These are phyloP conservation scores for Limonius californicus DNA, from an alignment of 1,140 invertebrate species.

Conservation along the genomic window DNA sequence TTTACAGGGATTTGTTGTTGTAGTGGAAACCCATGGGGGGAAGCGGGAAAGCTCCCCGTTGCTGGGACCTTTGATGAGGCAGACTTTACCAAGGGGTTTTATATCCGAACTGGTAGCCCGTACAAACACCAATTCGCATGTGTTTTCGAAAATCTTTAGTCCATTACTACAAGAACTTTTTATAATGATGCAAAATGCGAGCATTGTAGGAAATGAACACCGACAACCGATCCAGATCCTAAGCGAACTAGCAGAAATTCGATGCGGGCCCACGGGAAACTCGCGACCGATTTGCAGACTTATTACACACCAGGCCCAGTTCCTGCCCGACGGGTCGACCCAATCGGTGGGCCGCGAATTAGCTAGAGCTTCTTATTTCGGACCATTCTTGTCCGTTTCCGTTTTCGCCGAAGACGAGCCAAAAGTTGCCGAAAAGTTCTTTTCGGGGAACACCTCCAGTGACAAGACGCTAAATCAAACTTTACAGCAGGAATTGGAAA, in stretches of 20 bases:
- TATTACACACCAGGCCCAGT: slow-evolving; percentile 69
- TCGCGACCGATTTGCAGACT: slow-evolving; percentile 73
- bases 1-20: slow-evolving; percentile 51
- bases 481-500: slow-evolving; percentile 68
- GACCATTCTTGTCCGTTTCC: slow-evolving; percentile 85
- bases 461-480: slow-evolving; percentile 60
- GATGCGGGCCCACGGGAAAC: slow-evolving; percentile 47
- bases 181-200: slow-evolving; percentile 64
- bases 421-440: slow-evolving; percentile 66
- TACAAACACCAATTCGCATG: slow-evolving; percentile 52
- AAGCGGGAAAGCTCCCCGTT: slow-evolving; percentile 49
- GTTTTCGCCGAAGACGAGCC: slow-evolving; percentile 91
- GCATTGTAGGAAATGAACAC: slow-evolving; percentile 67
- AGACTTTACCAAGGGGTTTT: slow-evolving; percentile 64
- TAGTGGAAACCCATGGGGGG: slow-evolving; percentile 31
- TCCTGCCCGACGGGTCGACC: slow-evolving; percentile 68
- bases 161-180: slow-evolving; percentile 69
- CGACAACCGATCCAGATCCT: slow-evolving; percentile 59
- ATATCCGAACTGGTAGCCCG: slow-evolving; percentile 61
- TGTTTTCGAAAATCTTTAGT: slow-evolving; percentile 64
- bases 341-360: slow-evolving; percentile 76
- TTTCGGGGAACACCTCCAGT: slow-evolving; percentile 53
- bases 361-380: slow-evolving; percentile 76
- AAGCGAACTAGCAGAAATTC: slow-evolving; percentile 69
- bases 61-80: slow-evolving; percentile 58